phyloP scores from a whole-genome alignment of 2,888 invertebrate species.

The Holacanthella duospinosa region DNA sequence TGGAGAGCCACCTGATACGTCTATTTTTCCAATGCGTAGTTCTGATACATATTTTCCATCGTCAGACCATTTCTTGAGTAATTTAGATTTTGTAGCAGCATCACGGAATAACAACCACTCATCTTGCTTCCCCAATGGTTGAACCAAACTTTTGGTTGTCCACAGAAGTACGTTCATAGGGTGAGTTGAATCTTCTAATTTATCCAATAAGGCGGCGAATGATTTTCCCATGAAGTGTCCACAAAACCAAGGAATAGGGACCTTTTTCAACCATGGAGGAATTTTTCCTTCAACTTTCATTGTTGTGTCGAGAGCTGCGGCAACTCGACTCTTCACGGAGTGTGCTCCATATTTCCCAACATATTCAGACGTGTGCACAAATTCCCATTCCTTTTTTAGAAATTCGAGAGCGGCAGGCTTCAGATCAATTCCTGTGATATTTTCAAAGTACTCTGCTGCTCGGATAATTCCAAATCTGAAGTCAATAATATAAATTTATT shows the following conservation, averaged over 20 bases:
- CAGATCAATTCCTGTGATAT: neutral
- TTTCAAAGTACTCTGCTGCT: neutral
- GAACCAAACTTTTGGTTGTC: neutral
- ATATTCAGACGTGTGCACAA: neutral
- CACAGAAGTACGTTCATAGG: neutral
- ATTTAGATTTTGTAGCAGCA: neutral
- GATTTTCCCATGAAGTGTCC: constrained; percentile 2
- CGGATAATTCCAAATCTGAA: constrained; percentile 5
- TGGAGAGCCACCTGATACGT: neutral
- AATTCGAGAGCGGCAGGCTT: neutral
- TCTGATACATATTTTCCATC: neutral
- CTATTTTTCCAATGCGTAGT: neutral
- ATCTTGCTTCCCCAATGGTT: neutral
- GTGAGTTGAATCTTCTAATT: neutral
- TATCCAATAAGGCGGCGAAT: neutral
- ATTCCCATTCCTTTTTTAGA: neutral
- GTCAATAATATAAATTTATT: too few species aligned
- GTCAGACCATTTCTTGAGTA: neutral
- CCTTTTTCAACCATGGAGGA: neutral
- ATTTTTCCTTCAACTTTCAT: neutral
- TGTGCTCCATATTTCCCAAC: neutral
- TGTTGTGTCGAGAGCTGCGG: neutral
- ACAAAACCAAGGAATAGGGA: neutral
- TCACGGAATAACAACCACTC: neutral
- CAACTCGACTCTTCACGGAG: neutral